Evolutionary conservation across 2,113 vertebrate species (phyloP), one percentile per base, ranked within the genome.

Genomic region (Leptobrachium leishanense): DNA sequence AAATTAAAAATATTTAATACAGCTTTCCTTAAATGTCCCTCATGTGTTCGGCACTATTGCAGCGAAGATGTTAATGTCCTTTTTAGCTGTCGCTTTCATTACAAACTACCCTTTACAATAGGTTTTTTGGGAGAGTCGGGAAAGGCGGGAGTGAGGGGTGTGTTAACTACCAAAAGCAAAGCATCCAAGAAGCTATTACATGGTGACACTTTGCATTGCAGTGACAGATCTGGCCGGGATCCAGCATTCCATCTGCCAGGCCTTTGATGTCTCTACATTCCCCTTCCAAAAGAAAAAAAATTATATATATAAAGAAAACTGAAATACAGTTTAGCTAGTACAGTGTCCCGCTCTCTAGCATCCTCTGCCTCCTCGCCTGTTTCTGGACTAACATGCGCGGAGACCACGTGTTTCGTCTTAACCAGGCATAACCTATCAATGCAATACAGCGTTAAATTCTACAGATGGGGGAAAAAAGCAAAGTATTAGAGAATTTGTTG

Each of bases 121-220:
- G 68, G 68, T 70, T 77, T 76, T 68, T 68, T 59, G 55, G 55
- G 50, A 54, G 65, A 41, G 20, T 6, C 10, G 50, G 53, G 68
- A 46, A 59, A 57, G 64, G 70, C 62, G 13, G 71, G 70, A 67
- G 70, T 9, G 4, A 15, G 12, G 15, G 77, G 62, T 63, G 76
- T 79, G 77, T 73, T 65, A 79, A 79, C 70, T 73, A 66, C 40
- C 55, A 64, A 74, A 79, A 44, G 77, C 72, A 73, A 72, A 67
- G 63, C 77, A 41, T 73, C 77, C 77, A 79, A 74, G 77, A 68
- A 74, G 70, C 77, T 65, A 79, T 79, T 79, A 79, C 62, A 67
- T 44, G 70, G 70, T 79, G 77, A 79, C 70, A 74, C 63, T 67
- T 62, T 77, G 76, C 67, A 70, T 77, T 57, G 70, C 69, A 44